phyloP scores from a whole-genome alignment of 2,888 invertebrate genomes.

The Heliconius erato region DNA sequence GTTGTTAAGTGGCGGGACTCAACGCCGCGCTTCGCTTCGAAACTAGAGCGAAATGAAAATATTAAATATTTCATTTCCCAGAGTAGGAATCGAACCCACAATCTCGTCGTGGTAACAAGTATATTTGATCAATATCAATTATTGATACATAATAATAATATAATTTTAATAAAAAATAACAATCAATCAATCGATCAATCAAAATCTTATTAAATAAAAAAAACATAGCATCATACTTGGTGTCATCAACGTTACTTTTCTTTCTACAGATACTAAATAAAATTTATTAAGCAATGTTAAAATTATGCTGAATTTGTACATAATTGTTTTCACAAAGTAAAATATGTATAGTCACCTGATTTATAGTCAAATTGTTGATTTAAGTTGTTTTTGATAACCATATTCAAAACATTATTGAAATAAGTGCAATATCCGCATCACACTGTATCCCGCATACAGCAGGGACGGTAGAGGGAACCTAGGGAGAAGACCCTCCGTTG shows the following conservation, averaged over 20 bases:
- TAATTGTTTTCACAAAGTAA: neutral
- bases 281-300: neutral
- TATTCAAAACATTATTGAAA: neutral
- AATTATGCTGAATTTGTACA: conserved; percentile 7
- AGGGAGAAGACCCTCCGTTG: too few relatives aligned
- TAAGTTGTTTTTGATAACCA: neutral
- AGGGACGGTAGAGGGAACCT: too few relatives aligned
- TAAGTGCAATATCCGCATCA: neutral
- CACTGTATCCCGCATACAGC: too few relatives aligned
- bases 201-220: neutral
- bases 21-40: too few relatives aligned
- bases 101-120: too few relatives aligned
- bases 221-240: neutral
- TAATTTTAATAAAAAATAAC: neutral
- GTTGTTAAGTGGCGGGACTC: neutral
- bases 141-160: neutral
- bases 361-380: neutral
- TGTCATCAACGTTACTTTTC: neutral
- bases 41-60: too few relatives aligned
- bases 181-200: too few relatives aligned
- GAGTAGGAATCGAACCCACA: too few relatives aligned
- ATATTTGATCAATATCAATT: neutral
- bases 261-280: neutral
- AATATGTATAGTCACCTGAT: neutral
- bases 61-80: too few relatives aligned